These are phyloP conservation scores for Protaetia brevitarsis DNA, from an alignment of 1,140 invertebrate species.

Conservation along the genomic window DNA sequence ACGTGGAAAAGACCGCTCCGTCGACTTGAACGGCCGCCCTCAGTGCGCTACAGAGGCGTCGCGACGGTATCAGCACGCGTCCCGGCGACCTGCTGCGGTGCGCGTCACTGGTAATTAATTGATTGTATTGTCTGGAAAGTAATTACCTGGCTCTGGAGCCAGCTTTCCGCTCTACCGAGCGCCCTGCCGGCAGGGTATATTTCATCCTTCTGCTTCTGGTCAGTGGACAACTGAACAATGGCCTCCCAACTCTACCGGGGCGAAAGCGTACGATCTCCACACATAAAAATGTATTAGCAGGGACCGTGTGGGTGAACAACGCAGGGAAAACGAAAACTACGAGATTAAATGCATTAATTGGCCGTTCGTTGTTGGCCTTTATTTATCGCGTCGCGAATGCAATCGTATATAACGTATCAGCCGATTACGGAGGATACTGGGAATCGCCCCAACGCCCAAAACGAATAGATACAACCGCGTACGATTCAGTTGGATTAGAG, in stretches of 20 bases:
- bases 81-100: constrained; percentile 43
- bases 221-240: constrained; percentile 42
- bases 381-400: constrained; percentile 5
- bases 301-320: background rate
- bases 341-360: constrained; percentile 1
- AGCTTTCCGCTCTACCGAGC: constrained; percentile 34
- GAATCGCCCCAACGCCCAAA: too few relatives aligned
- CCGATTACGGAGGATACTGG: too few relatives aligned
- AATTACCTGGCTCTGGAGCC: constrained; percentile 45
- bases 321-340: background rate
- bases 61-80: constrained; percentile 37
- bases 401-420: background rate
- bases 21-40: too few relatives aligned
- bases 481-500: too few relatives aligned
- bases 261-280: background rate
- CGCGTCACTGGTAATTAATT: constrained; percentile 47
- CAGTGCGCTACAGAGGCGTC: too few relatives aligned
- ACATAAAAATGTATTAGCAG: constrained; percentile 23
- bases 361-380: constrained; percentile 10
- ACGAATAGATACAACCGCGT: too few relatives aligned
- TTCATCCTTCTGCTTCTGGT: constrained; percentile 47
- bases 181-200: constrained; percentile 42
- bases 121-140: constrained; percentile 49
- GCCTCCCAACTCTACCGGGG: constrained; percentile 19
- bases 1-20: too few relatives aligned